Base-by-base conservation (phyloP, 2,113 vertebrate species). In the Esox niger region DNA sequence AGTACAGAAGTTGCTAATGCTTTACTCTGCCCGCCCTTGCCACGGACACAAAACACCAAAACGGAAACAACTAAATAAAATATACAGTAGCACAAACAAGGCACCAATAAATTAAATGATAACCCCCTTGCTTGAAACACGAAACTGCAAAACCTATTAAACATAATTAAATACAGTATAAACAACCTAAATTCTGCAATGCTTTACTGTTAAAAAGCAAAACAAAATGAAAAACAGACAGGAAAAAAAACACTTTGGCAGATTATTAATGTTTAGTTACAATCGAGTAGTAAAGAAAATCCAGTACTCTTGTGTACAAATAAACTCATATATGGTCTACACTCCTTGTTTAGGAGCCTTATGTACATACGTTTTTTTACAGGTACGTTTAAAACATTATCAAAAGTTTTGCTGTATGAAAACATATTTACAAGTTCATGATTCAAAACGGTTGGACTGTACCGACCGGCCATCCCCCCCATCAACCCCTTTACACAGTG, bases 231-330 rank as follows among this genome's bases (percentile, higher is more conserved):
- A 85, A 83, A 69, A 71, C 49, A 29, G 52, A 83, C 64, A 63
- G 38, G 35, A 66, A 80, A 75, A 81, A 66, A 87, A 91, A 88
- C 89, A 92, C 91, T 92, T 93, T 93, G 91, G 91, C 88, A 90
- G 91, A 91, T 90, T 91, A 91, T 92, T 91, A 89, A 90, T 90
- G 89, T 87, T 90, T 88, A 91, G 91, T 93, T 91, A 93, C 90
- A 91, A 91, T 93, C 91, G 91, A 91, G 89, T 91, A 93, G 90
- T 93, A 93, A 91, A 91, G 84, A 92, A 38, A 92, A 92, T 90
- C 87, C 91, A 91, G 90, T 91, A 89, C 85, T 89, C 83, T 83
- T 80, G 86, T 88, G 87, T 90, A 91, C 91, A 91, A 89, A 92
- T 89, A 88, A 89, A 91, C 89, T 86, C 85, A 90, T 87, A 88